Conservation (phyloP, 2,113 vertebrate genomes). For the Larimichthys crocea region DNA sequence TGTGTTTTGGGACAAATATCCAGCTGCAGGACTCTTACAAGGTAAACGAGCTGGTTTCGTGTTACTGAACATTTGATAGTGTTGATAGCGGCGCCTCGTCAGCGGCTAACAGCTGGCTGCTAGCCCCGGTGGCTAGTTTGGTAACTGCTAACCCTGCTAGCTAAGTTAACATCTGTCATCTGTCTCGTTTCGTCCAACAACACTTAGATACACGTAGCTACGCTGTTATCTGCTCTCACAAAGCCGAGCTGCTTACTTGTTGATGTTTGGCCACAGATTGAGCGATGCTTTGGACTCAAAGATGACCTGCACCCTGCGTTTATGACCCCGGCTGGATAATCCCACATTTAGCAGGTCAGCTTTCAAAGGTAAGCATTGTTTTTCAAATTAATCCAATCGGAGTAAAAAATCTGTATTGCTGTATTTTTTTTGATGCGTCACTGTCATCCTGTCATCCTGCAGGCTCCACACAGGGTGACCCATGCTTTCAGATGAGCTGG, state of each 20-base stretch:
- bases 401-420: neutral
- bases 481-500: slow-evolving; percentile 99
- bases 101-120: neutral
- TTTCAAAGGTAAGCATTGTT: slow-evolving; percentile 35
- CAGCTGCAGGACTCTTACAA: neutral
- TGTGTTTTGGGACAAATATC: slow-evolving; percentile 47
- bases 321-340: slow-evolving; percentile 42
- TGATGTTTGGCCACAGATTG: slow-evolving; percentile 27
- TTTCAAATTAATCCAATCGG: neutral
- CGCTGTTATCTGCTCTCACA: too few species aligned
- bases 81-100: too few species aligned
- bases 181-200: neutral
- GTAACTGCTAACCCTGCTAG: slow-evolving; percentile 59
- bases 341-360: slow-evolving; percentile 28
- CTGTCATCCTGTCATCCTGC: slow-evolving; percentile 24
- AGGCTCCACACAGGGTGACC: slow-evolving; percentile 90
- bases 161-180: slow-evolving; percentile 46
- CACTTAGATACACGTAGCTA: neutral
- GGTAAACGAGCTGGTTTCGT: neutral
- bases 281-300: slow-evolving; percentile 52
- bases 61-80: too few species aligned
- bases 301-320: slow-evolving; percentile 61
- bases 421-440: neutral
- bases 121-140: slow-evolving; percentile 46
- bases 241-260: neutral